Percentiles rank a stretch among this genome's conserved stretches.
phyloP scores from a whole-genome alignment of 64 coral and sea anemone genomes.

The Hydrozoanthus tunicans region DNA sequence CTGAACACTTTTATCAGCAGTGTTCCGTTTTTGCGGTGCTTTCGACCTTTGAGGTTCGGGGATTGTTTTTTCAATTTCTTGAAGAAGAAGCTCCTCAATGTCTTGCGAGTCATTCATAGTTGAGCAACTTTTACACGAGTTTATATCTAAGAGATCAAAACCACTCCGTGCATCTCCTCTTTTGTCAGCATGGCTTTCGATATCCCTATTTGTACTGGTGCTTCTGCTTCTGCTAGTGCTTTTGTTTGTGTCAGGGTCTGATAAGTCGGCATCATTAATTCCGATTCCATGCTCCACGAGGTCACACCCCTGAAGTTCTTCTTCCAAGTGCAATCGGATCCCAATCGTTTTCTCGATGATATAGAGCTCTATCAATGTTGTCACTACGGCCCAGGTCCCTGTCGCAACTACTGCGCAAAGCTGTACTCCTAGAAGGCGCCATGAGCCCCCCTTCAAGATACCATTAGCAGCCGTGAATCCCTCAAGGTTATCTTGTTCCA shows the following conservation, averaged over 20 bases:
- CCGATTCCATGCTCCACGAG: constrained; percentile 26
- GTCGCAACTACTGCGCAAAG: constrained; percentile 47
- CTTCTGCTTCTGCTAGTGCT: background rate
- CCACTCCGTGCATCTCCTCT: background rate
- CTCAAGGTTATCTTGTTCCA: constrained; percentile 52
- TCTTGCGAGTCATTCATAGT: background rate
- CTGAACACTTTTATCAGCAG: constrained; percentile 8
- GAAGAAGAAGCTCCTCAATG: background rate
- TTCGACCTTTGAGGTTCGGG: background rate
- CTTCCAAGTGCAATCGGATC: constrained; percentile 58
- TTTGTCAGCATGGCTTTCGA: background rate
- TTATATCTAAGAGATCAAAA: background rate
- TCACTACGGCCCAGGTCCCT: constrained; percentile 61
- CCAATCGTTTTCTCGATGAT: constrained; percentile 69
- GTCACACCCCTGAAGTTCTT: constrained; percentile 46
- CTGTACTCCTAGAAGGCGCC: constrained; percentile 71
- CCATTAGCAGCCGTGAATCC: constrained; percentile 56
- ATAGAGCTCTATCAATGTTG: constrained; percentile 51
- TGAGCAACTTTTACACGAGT: background rate
- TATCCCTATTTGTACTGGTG: background rate
- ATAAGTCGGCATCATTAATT: background rate
- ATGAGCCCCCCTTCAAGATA: constrained; percentile 71
- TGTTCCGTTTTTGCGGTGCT: background rate
- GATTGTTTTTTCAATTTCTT: constrained; percentile 2
- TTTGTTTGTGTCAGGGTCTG: too few species aligned